Percentiles rank a stretch among this genome's conserved stretches.
Evolutionary conservation across 2,113 vertebrate genomes (phyloP).

Genomic region (Onychostoma macrolepis): DNA sequence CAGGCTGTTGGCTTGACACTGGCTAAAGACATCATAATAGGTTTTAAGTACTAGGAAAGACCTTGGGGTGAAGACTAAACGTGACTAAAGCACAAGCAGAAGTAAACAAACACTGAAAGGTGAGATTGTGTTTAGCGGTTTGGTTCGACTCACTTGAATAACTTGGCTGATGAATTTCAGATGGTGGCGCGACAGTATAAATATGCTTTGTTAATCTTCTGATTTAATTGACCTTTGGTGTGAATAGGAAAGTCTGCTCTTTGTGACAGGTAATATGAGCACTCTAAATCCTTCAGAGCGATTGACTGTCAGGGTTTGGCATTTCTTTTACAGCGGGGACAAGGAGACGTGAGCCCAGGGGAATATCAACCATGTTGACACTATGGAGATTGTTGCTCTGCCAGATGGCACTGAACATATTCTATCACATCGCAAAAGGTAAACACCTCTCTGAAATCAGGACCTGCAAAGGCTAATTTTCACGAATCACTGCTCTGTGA

Average conservation of each 20-base stretch:
- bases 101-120: conserved; percentile 8
- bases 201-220: conserved; percentile 12
- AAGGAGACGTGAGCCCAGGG: neutral
- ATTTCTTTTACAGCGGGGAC: conserved; percentile 46
- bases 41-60: conserved; percentile 10
- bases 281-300: conserved; percentile 18
- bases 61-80: neutral
- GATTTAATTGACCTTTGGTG: conserved; percentile 39
- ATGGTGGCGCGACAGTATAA: conserved; percentile 4
- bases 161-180: conserved; percentile 25
- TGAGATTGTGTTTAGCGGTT: neutral
- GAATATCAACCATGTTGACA: conserved; percentile 59
- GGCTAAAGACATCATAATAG: neutral
- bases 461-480: neutral
- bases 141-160: neutral
- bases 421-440: conserved; percentile 62
- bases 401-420: conserved; percentile 65
- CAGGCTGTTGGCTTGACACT: conserved; percentile 4
- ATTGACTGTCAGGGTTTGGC: conserved; percentile 16
- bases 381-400: conserved; percentile 65
- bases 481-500: neutral
- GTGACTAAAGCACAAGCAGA: neutral
- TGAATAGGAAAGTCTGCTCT: conserved; percentile 2
- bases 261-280: conserved; percentile 24
- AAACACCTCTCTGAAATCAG: neutral